Base-by-base conservation (phyloP, 1,140 invertebrate genomes). In the Pseudomyrmex dendroicus region DNA sequence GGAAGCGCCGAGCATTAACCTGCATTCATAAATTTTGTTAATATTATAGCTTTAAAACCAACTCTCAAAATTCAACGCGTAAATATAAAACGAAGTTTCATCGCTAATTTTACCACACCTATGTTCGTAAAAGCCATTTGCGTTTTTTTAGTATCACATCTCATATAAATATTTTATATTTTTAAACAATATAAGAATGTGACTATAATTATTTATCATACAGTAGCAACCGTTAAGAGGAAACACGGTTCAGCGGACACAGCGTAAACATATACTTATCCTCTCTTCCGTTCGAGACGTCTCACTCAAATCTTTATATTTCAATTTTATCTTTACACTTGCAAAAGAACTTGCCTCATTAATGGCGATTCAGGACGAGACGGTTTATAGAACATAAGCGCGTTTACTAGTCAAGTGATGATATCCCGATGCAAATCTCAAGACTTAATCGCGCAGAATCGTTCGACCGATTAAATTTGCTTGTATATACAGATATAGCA, bases 391-490 rank as follows among this genome's bases (percentile, higher is more conserved):
- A 20, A 9, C 17, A 44, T 20, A 9, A 54, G 10, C 8, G n/a
- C 17, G 20, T 25, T 77, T 54, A 44, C 48, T 35, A 13, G 4
- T 54, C 48, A 66, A 35, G 12, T 25, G 54, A 67, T n/a, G 5
- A 35, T 78, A 68, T 61, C 20, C 20, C n/a, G 54, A 57, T 59
- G 52, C 64, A 57, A 78, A 78, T 78, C 76, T 70, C 54, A 25
- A 50, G 76, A 25, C 22, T 80, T 70, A 57, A 70, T 80, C 66
- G 54, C 64, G 76, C 17, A 48, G 56, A 46, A 20, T 44, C 8
- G 54, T 78, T 59, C 44, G 66, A 13, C 8, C 66, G 56, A 70
- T 70, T 57, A 68, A 77, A 78, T 70, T 59, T 2, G 3, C 25
- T 25, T 25, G 3, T 25, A 25, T 25, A 25, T 25, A 25, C 0